A percentile compares a stretch with the other conserved stretches of the same genome.
Evolutionary conservation across 2,888 invertebrate genomes (phyloP).

Genomic region (Hylaea fasciaria): DNA sequence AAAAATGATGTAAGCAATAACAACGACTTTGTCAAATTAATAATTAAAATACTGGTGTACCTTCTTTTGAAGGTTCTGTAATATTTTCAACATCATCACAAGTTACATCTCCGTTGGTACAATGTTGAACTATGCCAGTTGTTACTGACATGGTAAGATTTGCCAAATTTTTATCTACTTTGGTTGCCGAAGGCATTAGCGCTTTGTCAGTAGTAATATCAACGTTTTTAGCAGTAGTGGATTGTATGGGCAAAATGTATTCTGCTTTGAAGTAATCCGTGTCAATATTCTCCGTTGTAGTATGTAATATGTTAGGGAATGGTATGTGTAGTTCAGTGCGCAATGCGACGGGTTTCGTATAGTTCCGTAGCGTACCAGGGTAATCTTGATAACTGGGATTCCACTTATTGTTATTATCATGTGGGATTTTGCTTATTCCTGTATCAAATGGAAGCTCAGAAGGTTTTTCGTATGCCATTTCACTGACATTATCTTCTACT

Average conservation of each 20-base stretch:
- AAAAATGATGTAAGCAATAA: too few species aligned
- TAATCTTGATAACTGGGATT: neutral
- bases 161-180: conserved; percentile 3
- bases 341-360: neutral
- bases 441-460: conserved; percentile 13
- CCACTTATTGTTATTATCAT: conserved; percentile 1
- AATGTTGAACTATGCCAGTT: neutral
- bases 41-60: neutral
- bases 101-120: neutral
- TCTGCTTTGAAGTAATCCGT: conserved; percentile 23
- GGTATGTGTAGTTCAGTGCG: neutral
- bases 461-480: neutral
- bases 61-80: conserved; percentile 5
- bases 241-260: conserved; percentile 23
- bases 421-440: conserved; percentile 20
- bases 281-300: conserved; percentile 8
- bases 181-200: neutral
- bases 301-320: neutral
- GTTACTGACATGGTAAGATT: neutral
- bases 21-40: neutral
- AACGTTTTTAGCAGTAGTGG: conserved; percentile 10
- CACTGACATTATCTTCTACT: conserved; percentile 7
- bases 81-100: neutral
- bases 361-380: neutral
- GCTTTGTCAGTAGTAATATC: conserved; percentile 1